Evolutionary conservation across 2,113 vertebrate species (phyloP), one percentile per base, ranked within the genome.

Genomic region (Furnarius figulus): DNA sequence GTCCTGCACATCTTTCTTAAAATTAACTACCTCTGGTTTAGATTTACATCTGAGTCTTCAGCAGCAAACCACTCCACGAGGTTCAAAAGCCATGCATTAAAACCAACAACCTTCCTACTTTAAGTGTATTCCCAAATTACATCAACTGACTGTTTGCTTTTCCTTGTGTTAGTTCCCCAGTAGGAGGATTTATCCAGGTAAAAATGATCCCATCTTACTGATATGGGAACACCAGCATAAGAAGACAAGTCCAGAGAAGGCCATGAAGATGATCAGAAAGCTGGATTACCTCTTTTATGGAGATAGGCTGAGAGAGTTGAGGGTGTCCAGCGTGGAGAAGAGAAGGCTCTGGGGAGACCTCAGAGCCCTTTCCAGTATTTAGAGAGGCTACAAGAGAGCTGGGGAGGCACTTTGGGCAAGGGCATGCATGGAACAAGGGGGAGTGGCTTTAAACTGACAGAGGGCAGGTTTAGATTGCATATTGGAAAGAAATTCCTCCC

Each of bases 261-360:
- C 17, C 55, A 76, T 0, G 0, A 30, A 55, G 21, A 23, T 55
- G 62, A 1, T 40, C 8, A 27, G 14, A 40, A 47, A 10, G n/a
- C 39, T 75, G 70, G 28, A 75, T 53, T 13, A 56, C 20, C 24
- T 39, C 62, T 82, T 70, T 39, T 75, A 9, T 33, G 46, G 27
- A 28, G 52, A 74, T 39, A 39, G 70, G 19, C 61, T 82, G 33
- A n/a, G 46, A 40, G 33, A 28, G 39, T 0, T 40, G n/a, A 17
- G 74, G 46, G 24, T 61, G 24, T 4, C 52, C 24, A 25, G 2
- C 10, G 5, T 68, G 53, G n/a, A 30, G 23, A 67, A 44, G 37
- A 28, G 14, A 71, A 71, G 35, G n/a, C 24, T 53, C 39, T 39
- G 30, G 12, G 11, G 30, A 75, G 10, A 67, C 28, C 24, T 68